Evolutionary conservation across 1,140 invertebrate genomes (phyloP), one percentile per base, ranked within the genome.

Genomic region (Leptopilina clavipes): DNA sequence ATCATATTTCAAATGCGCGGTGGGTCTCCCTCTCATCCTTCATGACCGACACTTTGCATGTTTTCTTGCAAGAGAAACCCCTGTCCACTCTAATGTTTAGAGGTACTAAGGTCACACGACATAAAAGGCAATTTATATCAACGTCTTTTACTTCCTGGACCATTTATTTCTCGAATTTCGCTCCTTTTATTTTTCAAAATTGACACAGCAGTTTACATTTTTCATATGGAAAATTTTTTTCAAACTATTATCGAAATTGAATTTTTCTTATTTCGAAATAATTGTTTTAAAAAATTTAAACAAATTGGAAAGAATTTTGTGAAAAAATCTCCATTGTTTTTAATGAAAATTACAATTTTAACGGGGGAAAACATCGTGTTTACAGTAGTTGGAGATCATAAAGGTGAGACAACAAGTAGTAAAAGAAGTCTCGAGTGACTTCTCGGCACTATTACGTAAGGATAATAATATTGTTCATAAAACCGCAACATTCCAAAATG

Each of bases 1-100:
- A 82, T 82, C 83, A 82, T 83, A 84, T 83, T 82, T 84, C 81
- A 84, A 84, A 84, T 52, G 52, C 52, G 72, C 12, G 80, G 73
- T 52, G 81, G 79, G 45, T 22, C 72, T 77, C 59, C 31, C 76
- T 48, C 56, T 76, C 54, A 48, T 22, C 70, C 31, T 70, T 52
- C 43, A n/a, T 17, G 44, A 25, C 77, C 22, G 48, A 48, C 71
- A 71, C 73, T 77, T 72, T 54, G 74, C 75, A 22, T 44, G 12
- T 52, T 71, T 45, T 56, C 73, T 65, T 22, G 44, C 31, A 59
- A 22, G 54, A 40, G 54, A 43, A 75, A 72, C 52, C 54, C 73
- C n/a, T 74, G 77, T 75, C 71, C 73, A 37, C 52, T 44, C 70
- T 56, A 75, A 73, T 76, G 73, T 79, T 71, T 71, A 40, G 48